phyloP scores from a whole-genome alignment of 2,113 vertebrate species.

The Edolisoma coerulescens region DNA sequence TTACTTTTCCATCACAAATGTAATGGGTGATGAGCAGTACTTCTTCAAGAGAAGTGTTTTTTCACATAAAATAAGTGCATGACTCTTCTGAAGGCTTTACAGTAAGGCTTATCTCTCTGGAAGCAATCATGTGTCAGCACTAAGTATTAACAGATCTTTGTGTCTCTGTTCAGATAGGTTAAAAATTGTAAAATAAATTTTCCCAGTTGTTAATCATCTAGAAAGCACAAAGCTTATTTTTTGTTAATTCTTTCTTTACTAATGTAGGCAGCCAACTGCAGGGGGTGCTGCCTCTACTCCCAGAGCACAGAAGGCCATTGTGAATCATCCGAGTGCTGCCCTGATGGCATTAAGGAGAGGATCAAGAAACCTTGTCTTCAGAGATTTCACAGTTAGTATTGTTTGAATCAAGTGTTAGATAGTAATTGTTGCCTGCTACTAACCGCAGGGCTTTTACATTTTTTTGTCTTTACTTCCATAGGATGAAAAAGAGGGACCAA shows the following conservation, averaged over 20 bases:
- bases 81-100: neutral
- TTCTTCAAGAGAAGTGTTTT: neutral
- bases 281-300: conserved; percentile 79
- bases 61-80: neutral
- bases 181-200: neutral
- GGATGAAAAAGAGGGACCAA: conserved; percentile 99
- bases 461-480: conserved; percentile 54
- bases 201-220: neutral
- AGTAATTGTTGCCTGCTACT: neutral
- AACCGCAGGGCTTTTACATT: neutral
- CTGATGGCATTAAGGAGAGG: conserved; percentile 96
- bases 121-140: neutral
- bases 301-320: conserved; percentile 94
- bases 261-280: conserved; percentile 79
- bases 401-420: neutral
- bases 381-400: conserved; percentile 95
- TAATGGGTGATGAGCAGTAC: neutral
- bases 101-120: neutral
- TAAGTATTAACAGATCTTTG: neutral
- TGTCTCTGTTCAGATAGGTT: neutral
- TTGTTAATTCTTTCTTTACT: conserved; percentile 5
- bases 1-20: neutral
- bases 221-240: neutral
- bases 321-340: conserved; percentile 97
- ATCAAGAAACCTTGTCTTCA: conserved; percentile 97